Percentiles rank a stretch among this genome's conserved stretches.
phyloP scores from a whole-genome alignment of 2,113 vertebrate species.

The Periophthalmus modestus region DNA sequence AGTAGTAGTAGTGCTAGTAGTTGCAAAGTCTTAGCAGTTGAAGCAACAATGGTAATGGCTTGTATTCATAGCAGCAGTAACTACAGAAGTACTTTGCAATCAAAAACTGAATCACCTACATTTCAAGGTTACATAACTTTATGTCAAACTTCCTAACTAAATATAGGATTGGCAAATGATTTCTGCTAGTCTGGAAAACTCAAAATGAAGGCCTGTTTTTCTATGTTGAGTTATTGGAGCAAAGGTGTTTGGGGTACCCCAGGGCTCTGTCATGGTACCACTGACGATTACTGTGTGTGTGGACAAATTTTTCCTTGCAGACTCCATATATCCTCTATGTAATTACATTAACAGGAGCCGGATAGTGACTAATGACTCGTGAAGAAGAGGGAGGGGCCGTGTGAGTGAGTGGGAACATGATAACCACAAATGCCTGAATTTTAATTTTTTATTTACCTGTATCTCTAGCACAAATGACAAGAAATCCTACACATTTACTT shows the following conservation, averaged over 20 bases:
- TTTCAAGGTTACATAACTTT: background rate
- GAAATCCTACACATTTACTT: too few relatives aligned
- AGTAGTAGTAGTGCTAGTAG: too few relatives aligned
- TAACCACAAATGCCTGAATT: too few relatives aligned
- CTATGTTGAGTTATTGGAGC: constrained; percentile 26
- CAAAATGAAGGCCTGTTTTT: background rate
- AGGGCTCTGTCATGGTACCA: constrained; percentile 31
- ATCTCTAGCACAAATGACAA: too few relatives aligned
- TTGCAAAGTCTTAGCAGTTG: too few relatives aligned
- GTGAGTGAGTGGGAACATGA: background rate
- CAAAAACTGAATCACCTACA: background rate
- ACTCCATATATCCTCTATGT: constrained; percentile 66
- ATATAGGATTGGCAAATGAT: constrained; percentile 14
- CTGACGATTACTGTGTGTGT: constrained; percentile 45
- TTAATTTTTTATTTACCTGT: too few relatives aligned
- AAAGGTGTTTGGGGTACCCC: constrained; percentile 53
- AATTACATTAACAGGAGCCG: constrained; percentile 73
- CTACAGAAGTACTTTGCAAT: too few relatives aligned
- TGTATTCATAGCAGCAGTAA: too few relatives aligned
- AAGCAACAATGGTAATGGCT: too few relatives aligned
- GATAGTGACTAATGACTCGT: constrained; percentile 66
- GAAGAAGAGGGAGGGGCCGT: constrained; percentile 27
- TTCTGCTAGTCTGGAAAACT: constrained; percentile 23
- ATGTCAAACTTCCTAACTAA: background rate
- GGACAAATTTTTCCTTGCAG: constrained; percentile 63